A percentile compares a stretch with the other conserved stretches of the same genome.
phyloP scores from a whole-genome alignment of 2,888 invertebrate genomes.

The Malachius bipustulatus region DNA sequence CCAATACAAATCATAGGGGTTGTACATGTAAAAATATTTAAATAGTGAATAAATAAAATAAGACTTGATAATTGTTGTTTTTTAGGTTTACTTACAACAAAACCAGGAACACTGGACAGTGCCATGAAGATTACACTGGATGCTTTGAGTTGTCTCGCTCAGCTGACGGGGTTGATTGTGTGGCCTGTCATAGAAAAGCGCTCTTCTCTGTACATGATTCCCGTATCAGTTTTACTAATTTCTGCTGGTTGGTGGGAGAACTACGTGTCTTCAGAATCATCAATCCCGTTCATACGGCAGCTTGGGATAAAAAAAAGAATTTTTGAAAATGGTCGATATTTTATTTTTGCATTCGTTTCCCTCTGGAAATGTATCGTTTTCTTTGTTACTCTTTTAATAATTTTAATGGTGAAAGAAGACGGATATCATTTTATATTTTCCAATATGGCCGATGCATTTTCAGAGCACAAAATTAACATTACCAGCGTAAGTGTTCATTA shows the following conservation, averaged over 20 bases:
- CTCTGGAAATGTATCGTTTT: slow-evolving; percentile 69
- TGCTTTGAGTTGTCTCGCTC: slow-evolving; percentile 48
- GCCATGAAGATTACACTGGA: slow-evolving; percentile 41
- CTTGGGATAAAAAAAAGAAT: slow-evolving; percentile 31
- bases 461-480: slow-evolving; percentile 40
- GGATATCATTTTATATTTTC: slow-evolving; percentile 41
- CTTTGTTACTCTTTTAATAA: slow-evolving; percentile 46
- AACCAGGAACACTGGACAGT: slow-evolving; percentile 13
- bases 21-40: too few relatives aligned
- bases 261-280: slow-evolving; percentile 44
- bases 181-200: slow-evolving; percentile 51
- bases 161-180: slow-evolving; percentile 53
- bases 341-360: slow-evolving; percentile 60
- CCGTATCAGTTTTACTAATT: slow-evolving; percentile 51
- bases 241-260: slow-evolving; percentile 82
- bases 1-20: too few relatives aligned
- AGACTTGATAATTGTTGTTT: slow-evolving; percentile 22
- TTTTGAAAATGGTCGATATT: slow-evolving; percentile 44
- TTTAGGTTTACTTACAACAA: slow-evolving; percentile 58
- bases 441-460: slow-evolving; percentile 39
- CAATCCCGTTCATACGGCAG: slow-evolving; percentile 28
- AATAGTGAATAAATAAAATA: too few relatives aligned
- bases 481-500: slow-evolving; percentile 38
- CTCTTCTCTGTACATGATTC: slow-evolving; percentile 46
- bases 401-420: slow-evolving; percentile 40